Evolutionary conservation across 2,113 vertebrate species (phyloP).

Genomic region (Rhinolophus ferrumequinum): DNA sequence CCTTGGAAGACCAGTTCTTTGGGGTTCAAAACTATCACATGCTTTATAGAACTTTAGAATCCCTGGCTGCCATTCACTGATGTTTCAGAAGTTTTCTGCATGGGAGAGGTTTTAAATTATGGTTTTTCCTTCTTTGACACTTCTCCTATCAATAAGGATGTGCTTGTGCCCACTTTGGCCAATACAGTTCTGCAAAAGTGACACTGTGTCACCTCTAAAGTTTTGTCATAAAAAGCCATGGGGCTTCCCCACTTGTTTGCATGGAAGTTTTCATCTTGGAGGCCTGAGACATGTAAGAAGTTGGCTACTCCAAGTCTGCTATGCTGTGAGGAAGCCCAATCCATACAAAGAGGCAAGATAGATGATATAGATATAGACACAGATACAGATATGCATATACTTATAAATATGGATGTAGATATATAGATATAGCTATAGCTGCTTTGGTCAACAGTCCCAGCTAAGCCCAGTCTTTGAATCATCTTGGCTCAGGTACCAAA

Average conservation of each 20-base stretch:
- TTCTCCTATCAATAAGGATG: background rate
- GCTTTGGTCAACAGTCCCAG: background rate
- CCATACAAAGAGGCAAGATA: background rate
- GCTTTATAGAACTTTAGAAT: background rate
- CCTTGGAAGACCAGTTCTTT: background rate
- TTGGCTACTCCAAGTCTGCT: background rate
- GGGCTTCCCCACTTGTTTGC: background rate
- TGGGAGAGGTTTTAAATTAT: background rate
- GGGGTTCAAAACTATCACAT: background rate
- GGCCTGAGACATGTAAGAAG: background rate
- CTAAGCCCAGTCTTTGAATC: background rate
- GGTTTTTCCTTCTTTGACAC: background rate
- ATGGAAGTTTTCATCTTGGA: background rate
- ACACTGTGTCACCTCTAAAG: background rate
- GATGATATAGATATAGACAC: too few relatives aligned
- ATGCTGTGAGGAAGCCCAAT: background rate
- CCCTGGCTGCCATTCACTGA: background rate
- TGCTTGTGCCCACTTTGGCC: background rate
- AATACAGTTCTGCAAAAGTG: background rate
- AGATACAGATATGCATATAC: background rate
- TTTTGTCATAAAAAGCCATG: background rate
- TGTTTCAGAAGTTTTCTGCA: background rate
- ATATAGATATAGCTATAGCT: background rate
- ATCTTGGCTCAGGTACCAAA: background rate
- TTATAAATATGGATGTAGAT: too few relatives aligned